phyloP scores from a whole-genome alignment of 2,888 invertebrate species.

The Mythimna vitellina region DNA sequence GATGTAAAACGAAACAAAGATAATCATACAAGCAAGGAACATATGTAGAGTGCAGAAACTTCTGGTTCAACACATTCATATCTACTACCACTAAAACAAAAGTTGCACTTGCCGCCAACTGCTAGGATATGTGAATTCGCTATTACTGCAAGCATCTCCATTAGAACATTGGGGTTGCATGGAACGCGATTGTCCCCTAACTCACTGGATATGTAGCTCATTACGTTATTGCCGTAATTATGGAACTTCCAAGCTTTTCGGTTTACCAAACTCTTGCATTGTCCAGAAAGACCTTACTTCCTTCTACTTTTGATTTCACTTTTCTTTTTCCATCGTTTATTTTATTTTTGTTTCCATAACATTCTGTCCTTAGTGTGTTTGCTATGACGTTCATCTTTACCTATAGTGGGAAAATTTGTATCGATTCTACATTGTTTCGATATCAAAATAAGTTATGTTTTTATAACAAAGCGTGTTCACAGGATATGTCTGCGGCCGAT shows the following conservation, averaged over 20 bases:
- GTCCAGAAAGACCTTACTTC: neutral
- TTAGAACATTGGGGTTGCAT: slow-evolving; percentile 40
- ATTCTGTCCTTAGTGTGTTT: slow-evolving; percentile 23
- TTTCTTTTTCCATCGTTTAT: neutral
- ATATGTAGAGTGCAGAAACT: neutral
- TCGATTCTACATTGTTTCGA: slow-evolving; percentile 47
- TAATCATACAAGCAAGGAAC: slow-evolving; percentile 2
- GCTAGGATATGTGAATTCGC: slow-evolving; percentile 38
- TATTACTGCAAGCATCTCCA: slow-evolving; percentile 46
- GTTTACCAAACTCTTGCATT: slow-evolving; percentile 8
- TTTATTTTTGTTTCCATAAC: slow-evolving; percentile 36
- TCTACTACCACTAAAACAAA: slow-evolving; percentile 8
- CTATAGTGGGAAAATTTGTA: slow-evolving; percentile 42
- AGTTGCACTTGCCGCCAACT: slow-evolving; percentile 36
- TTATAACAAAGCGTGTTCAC: slow-evolving; percentile 73
- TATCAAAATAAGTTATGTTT: slow-evolving; percentile 42
- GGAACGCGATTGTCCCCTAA: slow-evolving; percentile 49
- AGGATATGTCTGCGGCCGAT: slow-evolving; percentile 98
- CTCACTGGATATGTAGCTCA: slow-evolving; percentile 36
- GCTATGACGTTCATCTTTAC: slow-evolving; percentile 37
- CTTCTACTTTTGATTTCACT: slow-evolving; percentile 2
- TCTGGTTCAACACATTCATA: slow-evolving; percentile 11
- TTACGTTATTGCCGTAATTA: slow-evolving; percentile 41
- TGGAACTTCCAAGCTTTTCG: slow-evolving; percentile 8
- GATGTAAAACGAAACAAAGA: slow-evolving; percentile 7